Conservation (phyloP, 1,140 invertebrate species). For the Drosophila repleta region DNA sequence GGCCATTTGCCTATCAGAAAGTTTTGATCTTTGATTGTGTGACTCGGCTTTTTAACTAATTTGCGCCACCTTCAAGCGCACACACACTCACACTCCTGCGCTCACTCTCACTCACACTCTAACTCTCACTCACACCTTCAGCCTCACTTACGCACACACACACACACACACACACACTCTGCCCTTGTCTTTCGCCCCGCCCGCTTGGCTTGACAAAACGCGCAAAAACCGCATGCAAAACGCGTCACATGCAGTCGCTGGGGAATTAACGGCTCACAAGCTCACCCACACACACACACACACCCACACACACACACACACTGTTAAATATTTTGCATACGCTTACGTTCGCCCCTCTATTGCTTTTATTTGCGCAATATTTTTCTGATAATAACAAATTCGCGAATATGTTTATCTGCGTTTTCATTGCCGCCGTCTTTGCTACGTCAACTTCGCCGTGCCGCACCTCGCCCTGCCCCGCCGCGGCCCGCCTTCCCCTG, state of each 20-base stretch:
- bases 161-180: neutral
- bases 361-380: conserved; percentile 76
- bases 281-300: neutral
- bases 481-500: neutral
- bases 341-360: conserved; percentile 32
- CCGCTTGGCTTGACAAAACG: conserved; percentile 39
- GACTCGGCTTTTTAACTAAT: conserved; percentile 78
- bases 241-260: conserved; percentile 75
- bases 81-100: conserved; percentile 1
- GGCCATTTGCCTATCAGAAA: conserved; percentile 72
- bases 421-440: conserved; percentile 72
- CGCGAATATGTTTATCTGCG: conserved; percentile 81
- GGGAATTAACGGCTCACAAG: conserved; percentile 61
- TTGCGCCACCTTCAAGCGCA: conserved; percentile 54
- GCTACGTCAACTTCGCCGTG: conserved; percentile 50
- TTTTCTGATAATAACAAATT: conserved; percentile 82
- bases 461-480: neutral
- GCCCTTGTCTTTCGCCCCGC: neutral
- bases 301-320: conserved; percentile 14
- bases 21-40: conserved; percentile 80
- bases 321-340: conserved; percentile 61
- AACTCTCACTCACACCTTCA: neutral
- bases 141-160: neutral
- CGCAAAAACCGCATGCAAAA: conserved; percentile 73
- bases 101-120: neutral